phyloP scores from a whole-genome alignment of 2,113 vertebrate genomes.

The Mus musculus region GRCm39 chr4:103392001-103392500 shows the following conservation, averaged over 20 bases:
- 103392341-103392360: fast-evolving
- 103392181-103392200: background rate
- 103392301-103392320: background rate
- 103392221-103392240: background rate
- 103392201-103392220: background rate
- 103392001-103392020: too few species aligned
- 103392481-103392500: background rate
- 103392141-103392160: background rate
- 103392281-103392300: background rate
- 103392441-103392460: background rate
- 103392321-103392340: background rate
- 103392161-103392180: background rate
- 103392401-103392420: background rate
- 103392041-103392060: background rate
- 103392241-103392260: background rate
- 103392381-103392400: background rate
- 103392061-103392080: conserved; percentile 42
- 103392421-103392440: background rate
- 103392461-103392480: background rate
- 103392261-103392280: too few species aligned
- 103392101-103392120: background rate
- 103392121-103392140: background rate
- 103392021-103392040: background rate
- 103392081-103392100: background rate
- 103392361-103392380: background rate